A percentile compares a stretch with the other conserved stretches of the same genome.
These are phyloP conservation scores for Miichthys miiuy DNA, from an alignment of 2,797 vertebrate genomes.

Conservation along the genomic window DNA sequence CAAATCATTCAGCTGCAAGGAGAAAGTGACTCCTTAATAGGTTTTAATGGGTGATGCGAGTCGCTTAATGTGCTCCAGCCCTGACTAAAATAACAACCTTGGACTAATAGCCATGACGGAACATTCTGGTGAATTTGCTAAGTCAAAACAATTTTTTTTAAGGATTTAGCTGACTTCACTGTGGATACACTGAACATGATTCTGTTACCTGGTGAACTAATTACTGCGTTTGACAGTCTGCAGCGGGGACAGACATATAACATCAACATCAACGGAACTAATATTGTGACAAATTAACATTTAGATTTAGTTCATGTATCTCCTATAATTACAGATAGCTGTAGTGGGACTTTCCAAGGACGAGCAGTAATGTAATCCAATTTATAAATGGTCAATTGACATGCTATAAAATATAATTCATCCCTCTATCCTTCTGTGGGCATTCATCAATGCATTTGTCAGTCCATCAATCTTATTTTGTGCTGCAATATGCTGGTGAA, in stretches of 20 bases:
- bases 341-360: not conserved
- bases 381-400: conserved; percentile 28
- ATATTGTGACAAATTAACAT: not conserved
- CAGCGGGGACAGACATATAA: not conserved
- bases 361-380: conserved; percentile 10
- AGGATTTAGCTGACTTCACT: not conserved
- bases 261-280: not conserved
- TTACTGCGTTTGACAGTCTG: not conserved
- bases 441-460: conserved; percentile 19
- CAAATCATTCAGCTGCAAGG: conserved; percentile 8
- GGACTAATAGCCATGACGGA: not conserved
- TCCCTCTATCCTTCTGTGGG: conserved; percentile 6
- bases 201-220: not conserved
- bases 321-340: not conserved
- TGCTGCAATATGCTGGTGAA: conserved; percentile 15
- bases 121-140: not conserved
- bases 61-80: conserved; percentile 7
- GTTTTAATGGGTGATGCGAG: conserved; percentile 10
- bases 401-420: conserved; percentile 12
- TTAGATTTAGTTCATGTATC: not conserved
- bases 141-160: conserved; percentile 6
- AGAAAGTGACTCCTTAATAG: conserved; percentile 17
- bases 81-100: conserved; percentile 31
- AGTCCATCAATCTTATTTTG: conserved; percentile 21
- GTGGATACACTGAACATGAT: not conserved